These are phyloP conservation scores for Cartodere bifasciata DNA, from an alignment of 2,888 invertebrate species.

Conservation along the genomic window DNA sequence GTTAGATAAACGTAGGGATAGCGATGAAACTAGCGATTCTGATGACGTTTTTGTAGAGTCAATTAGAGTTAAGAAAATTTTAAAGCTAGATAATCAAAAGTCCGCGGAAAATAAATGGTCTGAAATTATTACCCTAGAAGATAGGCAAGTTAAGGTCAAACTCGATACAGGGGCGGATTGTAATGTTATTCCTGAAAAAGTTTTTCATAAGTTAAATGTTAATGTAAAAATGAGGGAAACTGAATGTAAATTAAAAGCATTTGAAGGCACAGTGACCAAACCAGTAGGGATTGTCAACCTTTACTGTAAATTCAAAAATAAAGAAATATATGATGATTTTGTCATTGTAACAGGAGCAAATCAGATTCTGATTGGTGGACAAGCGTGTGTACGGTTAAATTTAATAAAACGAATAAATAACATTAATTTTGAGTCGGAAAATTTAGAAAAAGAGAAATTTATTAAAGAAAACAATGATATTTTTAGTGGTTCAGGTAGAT, in stretches of 20 bases:
- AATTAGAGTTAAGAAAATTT: no score
- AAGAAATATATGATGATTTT: slow-evolving; percentile 6
- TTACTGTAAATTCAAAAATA: background rate
- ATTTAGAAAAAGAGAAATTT: background rate
- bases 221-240: background rate
- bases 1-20: background rate
- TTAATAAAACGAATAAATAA: slow-evolving; percentile 5
- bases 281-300: slow-evolving; percentile 3
- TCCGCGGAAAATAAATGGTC: no score
- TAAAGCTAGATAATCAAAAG: no score
- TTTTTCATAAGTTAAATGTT: slow-evolving; percentile 2
- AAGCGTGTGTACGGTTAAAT: slow-evolving; percentile 6
- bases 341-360: slow-evolving; percentile 5
- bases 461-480: slow-evolving; percentile 2
- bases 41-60: background rate
- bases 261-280: slow-evolving; percentile 1
- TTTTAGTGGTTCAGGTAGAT: slow-evolving; percentile 5
- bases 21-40: background rate
- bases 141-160: background rate
- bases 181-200: slow-evolving; percentile 2
- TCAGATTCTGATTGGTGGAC: slow-evolving; percentile 5
- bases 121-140: slow-evolving; percentile 2
- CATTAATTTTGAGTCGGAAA: background rate
- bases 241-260: slow-evolving; percentile 1
- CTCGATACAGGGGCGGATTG: slow-evolving; percentile 4